Conservation (phyloP, 2,113 vertebrate species). For the Saccopteryx bilineata region DNA sequence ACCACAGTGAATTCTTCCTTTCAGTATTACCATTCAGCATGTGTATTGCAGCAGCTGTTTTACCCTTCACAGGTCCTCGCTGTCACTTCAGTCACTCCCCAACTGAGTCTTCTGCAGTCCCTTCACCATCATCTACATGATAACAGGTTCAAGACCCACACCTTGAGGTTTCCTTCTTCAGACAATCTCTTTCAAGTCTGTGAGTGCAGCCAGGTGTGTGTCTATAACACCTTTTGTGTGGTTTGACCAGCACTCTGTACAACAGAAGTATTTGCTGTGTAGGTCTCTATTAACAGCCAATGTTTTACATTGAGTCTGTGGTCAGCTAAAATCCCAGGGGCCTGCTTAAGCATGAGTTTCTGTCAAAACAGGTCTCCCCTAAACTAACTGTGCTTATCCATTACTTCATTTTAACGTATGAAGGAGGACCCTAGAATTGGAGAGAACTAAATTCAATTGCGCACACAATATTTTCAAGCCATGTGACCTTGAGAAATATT, state of each 20-base stretch:
- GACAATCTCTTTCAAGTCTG: background rate
- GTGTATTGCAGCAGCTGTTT: background rate
- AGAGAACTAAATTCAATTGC: background rate
- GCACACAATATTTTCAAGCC: conserved; percentile 23
- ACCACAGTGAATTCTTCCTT: background rate
- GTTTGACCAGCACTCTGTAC: background rate
- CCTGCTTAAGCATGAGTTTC: conserved; percentile 9
- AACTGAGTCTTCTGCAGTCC: background rate
- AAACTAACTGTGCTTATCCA: background rate
- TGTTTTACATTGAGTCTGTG: background rate
- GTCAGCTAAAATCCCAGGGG: background rate
- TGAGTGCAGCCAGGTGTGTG: background rate
- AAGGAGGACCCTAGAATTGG: background rate
- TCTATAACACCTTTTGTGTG: background rate
- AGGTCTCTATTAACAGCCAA: background rate
- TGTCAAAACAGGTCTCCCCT: background rate
- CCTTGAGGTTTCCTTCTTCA: background rate
- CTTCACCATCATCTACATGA: background rate
- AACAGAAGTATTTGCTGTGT: background rate
- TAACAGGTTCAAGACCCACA: background rate
- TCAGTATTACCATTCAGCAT: background rate
- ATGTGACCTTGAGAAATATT: background rate
- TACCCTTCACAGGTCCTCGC: rapidly evolving
- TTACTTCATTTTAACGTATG: conserved; percentile 30
- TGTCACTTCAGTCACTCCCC: background rate